Evolutionary conservation across 37 sponge, comb jelly and placozoan species (phyloP).

Genomic region (Mnemiopsis leidyi): DNA sequence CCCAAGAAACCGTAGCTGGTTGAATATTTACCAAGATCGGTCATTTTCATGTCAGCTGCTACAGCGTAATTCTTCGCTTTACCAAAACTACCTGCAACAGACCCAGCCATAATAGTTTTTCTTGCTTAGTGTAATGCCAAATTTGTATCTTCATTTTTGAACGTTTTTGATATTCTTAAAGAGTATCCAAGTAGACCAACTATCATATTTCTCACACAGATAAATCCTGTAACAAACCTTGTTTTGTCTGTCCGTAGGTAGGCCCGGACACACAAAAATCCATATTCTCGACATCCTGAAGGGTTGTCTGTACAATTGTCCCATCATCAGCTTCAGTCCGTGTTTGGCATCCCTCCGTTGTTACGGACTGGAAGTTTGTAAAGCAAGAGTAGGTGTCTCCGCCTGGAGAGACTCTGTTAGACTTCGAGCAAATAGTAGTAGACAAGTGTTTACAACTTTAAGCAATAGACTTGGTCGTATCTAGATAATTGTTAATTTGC

Average conservation of each 20-base stretch:
- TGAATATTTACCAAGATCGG: conserved; percentile 35
- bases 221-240: conserved; percentile 18
- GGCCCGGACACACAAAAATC: conserved; percentile 62
- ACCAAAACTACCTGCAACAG: conserved; percentile 12
- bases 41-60: conserved; percentile 16
- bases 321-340: conserved; percentile 9
- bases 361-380: conserved; percentile 5
- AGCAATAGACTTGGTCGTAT: no score
- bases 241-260: conserved; percentile 25
- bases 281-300: background rate
- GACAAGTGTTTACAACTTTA: no score
- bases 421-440: no score
- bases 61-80: conserved; percentile 16
- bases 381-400: conserved; percentile 60
- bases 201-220: no score
- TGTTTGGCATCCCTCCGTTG: background rate
- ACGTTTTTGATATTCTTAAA: no score
- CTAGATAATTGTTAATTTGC: no score
- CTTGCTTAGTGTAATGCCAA: no score
- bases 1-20: conserved; percentile 22
- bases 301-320: background rate
- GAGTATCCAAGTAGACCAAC: no score
- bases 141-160: no score
- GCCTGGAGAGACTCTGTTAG: background rate
- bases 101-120: no score